A percentile compares a stretch with the other conserved stretches of the same genome.
Conservation (phyloP, 1,140 invertebrate genomes). For the Drosophila guanche region DNA sequence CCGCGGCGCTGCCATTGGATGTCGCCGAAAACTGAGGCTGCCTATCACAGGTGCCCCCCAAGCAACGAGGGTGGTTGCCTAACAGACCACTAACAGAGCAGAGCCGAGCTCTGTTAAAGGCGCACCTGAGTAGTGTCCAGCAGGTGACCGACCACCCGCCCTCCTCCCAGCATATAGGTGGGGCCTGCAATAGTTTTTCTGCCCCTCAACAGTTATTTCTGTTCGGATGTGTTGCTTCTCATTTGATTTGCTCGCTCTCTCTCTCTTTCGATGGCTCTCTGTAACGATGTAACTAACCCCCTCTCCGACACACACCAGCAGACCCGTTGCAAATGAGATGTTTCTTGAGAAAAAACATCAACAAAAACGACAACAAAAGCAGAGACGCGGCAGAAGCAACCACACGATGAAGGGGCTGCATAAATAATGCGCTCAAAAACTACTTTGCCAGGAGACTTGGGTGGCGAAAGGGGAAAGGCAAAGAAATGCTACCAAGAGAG, state of each 20-base stretch:
- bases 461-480: slow-evolving; percentile 1
- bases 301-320: too few relatives aligned
- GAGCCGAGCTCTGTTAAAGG: slow-evolving; percentile 11
- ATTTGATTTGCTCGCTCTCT: not conserved
- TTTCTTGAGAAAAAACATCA: slow-evolving; percentile 5
- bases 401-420: slow-evolving; percentile 76
- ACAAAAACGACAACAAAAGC: not conserved
- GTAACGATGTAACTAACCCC: too few relatives aligned
- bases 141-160: too few relatives aligned
- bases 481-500: slow-evolving; percentile 30
- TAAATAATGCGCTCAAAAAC: slow-evolving; percentile 71
- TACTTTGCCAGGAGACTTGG: slow-evolving; percentile 39
- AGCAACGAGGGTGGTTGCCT: slow-evolving; percentile 31
- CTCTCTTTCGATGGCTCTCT: too few relatives aligned
- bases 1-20: slow-evolving; percentile 64
- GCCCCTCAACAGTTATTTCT: not conserved
- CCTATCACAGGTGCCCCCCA: slow-evolving; percentile 73
- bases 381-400: slow-evolving; percentile 28
- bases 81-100: slow-evolving; percentile 14
- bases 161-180: slow-evolving; percentile 20
- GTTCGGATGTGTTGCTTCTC: slow-evolving; percentile 2
- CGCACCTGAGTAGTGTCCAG: not conserved
- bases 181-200: slow-evolving; percentile 39
- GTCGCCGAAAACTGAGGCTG: slow-evolving; percentile 49
- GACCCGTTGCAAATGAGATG: too few relatives aligned